These are phyloP conservation scores for Globodera rostochiensis DNA, from an alignment of 1,140 invertebrate genomes.

Conservation along the genomic window DNA sequence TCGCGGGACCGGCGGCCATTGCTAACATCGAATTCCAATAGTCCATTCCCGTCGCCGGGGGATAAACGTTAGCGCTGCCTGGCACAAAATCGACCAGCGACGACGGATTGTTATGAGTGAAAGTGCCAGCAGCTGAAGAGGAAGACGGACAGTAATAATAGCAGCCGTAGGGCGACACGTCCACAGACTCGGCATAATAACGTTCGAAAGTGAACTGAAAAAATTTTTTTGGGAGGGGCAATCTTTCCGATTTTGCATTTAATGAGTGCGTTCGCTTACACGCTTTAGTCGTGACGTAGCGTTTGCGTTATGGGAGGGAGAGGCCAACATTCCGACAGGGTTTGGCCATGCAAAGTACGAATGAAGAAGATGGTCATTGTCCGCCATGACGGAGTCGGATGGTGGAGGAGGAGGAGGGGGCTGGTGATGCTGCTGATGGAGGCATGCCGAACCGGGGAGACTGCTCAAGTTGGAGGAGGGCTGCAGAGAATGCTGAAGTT, in stretches of 20 bases:
- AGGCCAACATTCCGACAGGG: neutral
- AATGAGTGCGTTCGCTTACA: neutral
- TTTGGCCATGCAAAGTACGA: neutral
- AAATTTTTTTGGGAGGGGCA: no score
- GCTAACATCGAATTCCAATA: conserved; percentile 11
- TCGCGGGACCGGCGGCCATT: neutral
- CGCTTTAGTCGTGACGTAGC: neutral
- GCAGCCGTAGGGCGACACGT: neutral
- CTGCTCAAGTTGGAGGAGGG: neutral
- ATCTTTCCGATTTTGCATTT: neutral
- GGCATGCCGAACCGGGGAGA: neutral
- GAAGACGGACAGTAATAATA: neutral
- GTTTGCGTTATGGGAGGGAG: neutral
- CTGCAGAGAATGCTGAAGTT: neutral
- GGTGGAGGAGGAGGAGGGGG: neutral
- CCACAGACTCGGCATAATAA: conserved; percentile 3
- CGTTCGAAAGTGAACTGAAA: conserved; percentile 6
- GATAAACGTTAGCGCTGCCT: neutral
- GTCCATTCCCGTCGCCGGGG: neutral
- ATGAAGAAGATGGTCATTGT: neutral
- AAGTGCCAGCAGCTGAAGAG: neutral
- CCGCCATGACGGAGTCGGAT: neutral
- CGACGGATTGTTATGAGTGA: neutral
- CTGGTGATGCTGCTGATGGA: neutral
- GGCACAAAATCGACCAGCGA: neutral